Conservation (phyloP, 2,797 vertebrate genomes). For the Astyanax mexicanus region DNA sequence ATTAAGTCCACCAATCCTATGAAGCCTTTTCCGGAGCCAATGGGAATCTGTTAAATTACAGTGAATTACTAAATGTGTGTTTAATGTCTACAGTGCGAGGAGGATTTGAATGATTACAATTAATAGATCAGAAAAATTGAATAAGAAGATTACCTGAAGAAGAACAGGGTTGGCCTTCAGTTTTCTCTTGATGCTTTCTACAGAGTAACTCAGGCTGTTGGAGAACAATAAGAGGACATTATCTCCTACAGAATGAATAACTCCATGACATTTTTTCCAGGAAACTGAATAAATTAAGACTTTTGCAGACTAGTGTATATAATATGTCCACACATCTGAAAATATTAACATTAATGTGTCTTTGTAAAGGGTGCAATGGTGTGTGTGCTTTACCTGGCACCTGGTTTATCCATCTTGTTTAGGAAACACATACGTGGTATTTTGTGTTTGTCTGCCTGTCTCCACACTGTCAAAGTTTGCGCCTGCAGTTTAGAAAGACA, state of each 20-base stretch:
- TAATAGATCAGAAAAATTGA: too few species aligned
- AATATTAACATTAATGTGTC: not conserved
- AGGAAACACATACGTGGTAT: conserved; percentile 94
- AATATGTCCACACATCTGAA: not conserved
- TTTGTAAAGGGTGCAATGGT: not conserved
- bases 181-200: conserved; percentile 92
- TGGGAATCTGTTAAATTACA: conserved; percentile 80
- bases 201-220: conserved; percentile 83
- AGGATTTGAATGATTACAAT: too few species aligned
- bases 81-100: too few species aligned
- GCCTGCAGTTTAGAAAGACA: conserved; percentile 79
- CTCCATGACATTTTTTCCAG: not conserved
- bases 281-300: not conserved
- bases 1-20: conserved; percentile 90
- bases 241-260: not conserved
- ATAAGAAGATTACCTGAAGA: conserved; percentile 84
- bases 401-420: conserved; percentile 97
- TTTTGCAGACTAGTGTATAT: not conserved
- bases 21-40: conserved; percentile 89
- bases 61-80: not conserved
- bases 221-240: conserved; percentile 9
- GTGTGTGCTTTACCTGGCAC: conserved; percentile 83
- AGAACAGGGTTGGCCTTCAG: conserved; percentile 89
- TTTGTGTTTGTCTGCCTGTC: conserved; percentile 92
- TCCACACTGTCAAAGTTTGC: conserved; percentile 96